These are phyloP conservation scores for Salvelinus sp. DNA, from an alignment of 2,113 vertebrate species.

Conservation along the genomic window DNA sequence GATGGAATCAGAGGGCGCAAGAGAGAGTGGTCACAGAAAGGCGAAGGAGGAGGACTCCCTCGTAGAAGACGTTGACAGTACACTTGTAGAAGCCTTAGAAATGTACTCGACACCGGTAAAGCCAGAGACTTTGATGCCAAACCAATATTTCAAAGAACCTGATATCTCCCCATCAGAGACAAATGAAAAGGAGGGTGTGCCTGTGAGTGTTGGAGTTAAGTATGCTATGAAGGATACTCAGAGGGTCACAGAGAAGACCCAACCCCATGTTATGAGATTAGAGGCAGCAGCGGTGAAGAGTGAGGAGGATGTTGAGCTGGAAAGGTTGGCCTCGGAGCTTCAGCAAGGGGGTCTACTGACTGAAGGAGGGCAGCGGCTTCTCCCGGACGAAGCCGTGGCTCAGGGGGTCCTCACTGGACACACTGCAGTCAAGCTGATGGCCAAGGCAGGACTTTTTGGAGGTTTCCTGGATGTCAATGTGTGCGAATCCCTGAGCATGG, in stretches of 20 bases:
- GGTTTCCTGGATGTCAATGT: constrained; percentile 85
- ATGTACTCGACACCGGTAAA: constrained; percentile 4
- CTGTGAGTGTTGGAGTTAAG: not conserved
- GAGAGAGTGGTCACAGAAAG: not conserved
- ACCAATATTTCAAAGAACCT: constrained; percentile 1
- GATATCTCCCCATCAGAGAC: not conserved
- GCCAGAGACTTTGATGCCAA: not conserved
- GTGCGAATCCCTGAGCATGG: constrained; percentile 77
- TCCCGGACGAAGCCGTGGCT: constrained; percentile 84
- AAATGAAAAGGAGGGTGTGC: constrained; percentile 1
- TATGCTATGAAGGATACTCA: constrained; percentile 5
- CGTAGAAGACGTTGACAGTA: not conserved
- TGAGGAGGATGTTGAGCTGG: constrained; percentile 64
- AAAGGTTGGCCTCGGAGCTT: constrained; percentile 75
- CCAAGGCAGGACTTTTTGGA: constrained; percentile 81
- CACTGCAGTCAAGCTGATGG: constrained; percentile 87
- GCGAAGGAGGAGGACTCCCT: not conserved
- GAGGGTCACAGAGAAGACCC: not conserved
- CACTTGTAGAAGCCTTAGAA: not conserved
- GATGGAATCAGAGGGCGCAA: constrained; percentile 5
- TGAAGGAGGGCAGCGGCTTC: constrained; percentile 71
- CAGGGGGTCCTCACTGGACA: constrained; percentile 79
- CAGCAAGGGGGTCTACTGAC: constrained; percentile 80
- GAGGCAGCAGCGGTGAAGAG: constrained; percentile 29
- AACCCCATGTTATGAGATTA: constrained; percentile 8